phyloP scores from a whole-genome alignment of 2,888 invertebrate species.

The Tachina fera region DNA sequence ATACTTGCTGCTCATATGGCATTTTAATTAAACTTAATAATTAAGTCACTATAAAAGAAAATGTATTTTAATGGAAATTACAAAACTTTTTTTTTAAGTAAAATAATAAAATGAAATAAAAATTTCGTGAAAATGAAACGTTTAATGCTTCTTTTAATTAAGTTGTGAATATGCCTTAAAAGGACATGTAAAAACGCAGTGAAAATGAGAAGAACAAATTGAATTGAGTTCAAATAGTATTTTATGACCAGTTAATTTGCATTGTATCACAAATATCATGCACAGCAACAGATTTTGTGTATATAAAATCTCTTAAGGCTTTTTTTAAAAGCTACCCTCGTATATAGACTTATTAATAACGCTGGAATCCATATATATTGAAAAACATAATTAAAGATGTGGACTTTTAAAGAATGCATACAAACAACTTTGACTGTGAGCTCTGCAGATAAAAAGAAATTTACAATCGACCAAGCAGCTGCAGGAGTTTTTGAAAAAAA shows the following conservation, averaged over 20 bases:
- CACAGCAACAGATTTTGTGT: not conserved
- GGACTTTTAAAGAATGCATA: constrained; percentile 9
- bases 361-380: constrained; percentile 15
- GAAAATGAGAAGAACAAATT: constrained; percentile 30
- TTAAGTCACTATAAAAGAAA: constrained; percentile 56
- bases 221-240: constrained; percentile 32
- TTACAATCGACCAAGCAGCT: not conserved
- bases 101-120: not conserved
- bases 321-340: not conserved
- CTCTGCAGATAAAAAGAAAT: not conserved
- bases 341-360: not conserved
- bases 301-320: not conserved
- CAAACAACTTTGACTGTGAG: constrained; percentile 1
- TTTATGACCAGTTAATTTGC: constrained; percentile 17
- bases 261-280: not conserved
- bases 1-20: constrained; percentile 44
- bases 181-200: not conserved
- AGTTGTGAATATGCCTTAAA: constrained; percentile 2
- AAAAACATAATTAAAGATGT: constrained; percentile 46
- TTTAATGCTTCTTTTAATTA: constrained; percentile 14
- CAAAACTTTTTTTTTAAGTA: not conserved
- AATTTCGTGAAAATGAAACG: constrained; percentile 9
- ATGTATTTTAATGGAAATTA: constrained; percentile 59
- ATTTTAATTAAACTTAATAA: constrained; percentile 60
- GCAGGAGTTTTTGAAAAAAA: not conserved